phyloP scores from a whole-genome alignment of 2,113 vertebrate genomes.

The Otocyon megalotis region DNA sequence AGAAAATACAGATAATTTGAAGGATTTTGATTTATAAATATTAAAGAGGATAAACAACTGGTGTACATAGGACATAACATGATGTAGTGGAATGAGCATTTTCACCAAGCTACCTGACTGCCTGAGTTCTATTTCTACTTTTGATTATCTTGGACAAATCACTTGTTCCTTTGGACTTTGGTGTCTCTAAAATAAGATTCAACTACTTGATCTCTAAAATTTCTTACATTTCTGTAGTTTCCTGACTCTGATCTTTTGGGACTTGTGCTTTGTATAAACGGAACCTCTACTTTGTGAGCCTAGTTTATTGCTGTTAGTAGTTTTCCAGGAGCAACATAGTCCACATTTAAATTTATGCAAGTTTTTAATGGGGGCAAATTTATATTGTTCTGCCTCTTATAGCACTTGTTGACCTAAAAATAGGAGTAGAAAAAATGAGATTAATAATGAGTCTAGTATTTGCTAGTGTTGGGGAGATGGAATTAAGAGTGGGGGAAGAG shows the following conservation, averaged over 20 bases:
- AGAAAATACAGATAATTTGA: not conserved
- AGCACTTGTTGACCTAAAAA: not conserved
- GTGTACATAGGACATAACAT: not conserved
- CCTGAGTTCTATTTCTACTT: not conserved
- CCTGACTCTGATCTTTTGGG: not conserved
- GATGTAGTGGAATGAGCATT: not conserved
- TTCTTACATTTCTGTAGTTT: not conserved
- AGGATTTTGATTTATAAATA: constrained; percentile 20
- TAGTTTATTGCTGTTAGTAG: constrained; percentile 23
- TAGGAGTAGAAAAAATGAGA: not conserved
- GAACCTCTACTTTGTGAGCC: not conserved
- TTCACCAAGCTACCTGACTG: not conserved
- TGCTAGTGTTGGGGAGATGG: constrained; percentile 27
- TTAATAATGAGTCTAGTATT: constrained; percentile 30
- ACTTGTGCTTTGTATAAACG: not conserved
- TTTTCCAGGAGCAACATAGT: not conserved
- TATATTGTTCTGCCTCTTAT: constrained; percentile 10
- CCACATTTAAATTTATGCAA: not conserved
- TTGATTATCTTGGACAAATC: not conserved
- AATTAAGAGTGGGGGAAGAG: not conserved
- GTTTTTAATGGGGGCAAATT: not conserved
- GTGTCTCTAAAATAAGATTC: not conserved
- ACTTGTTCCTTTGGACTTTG: not conserved
- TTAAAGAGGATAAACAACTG: not conserved
- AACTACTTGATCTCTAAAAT: not conserved